Conservation (phyloP, 2,797 vertebrate genomes). For the Dallia pectoralis region DNA sequence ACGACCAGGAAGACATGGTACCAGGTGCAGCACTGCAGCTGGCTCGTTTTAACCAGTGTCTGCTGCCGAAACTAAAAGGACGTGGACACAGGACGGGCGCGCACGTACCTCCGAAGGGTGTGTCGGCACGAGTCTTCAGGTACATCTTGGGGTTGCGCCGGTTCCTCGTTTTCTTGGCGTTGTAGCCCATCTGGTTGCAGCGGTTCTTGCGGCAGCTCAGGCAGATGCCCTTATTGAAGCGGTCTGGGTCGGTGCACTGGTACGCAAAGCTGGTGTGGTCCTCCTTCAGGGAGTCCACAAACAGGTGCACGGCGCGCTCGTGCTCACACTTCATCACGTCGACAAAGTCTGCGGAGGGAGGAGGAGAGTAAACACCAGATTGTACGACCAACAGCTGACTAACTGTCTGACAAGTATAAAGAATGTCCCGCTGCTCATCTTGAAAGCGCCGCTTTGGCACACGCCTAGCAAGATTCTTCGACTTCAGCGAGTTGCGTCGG, state of each 20-base stretch:
- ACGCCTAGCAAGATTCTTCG: no score
- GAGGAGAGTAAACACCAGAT: neutral
- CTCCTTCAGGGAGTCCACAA: slow-evolving; percentile 90
- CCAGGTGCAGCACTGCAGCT: no score
- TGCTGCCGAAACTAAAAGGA: no score
- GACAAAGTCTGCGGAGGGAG: slow-evolving; percentile 75
- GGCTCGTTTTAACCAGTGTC: no score
- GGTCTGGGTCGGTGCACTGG: slow-evolving; percentile 85
- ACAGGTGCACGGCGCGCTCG: slow-evolving; percentile 89
- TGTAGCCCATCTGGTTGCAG: slow-evolving; percentile 93
- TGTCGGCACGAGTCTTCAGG: slow-evolving; percentile 89
- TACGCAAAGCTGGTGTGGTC: slow-evolving; percentile 91
- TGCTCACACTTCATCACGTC: slow-evolving; percentile 91
- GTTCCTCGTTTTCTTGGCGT: slow-evolving; percentile 80
- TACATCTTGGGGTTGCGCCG: slow-evolving; percentile 94
- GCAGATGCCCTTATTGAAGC: slow-evolving; percentile 96
- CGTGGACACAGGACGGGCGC: no score
- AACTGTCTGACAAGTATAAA: neutral
- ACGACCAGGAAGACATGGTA: no score
- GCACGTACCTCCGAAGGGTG: slow-evolving; percentile 87
- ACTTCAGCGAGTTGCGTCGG: no score
- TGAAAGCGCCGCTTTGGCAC: no score
- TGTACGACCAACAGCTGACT: neutral
- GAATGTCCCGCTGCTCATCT: no score
- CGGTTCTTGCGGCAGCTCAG: slow-evolving; percentile 97